Base-by-base conservation (phyloP, 2,888 invertebrate species). In the Odontocolon sp. region DNA sequence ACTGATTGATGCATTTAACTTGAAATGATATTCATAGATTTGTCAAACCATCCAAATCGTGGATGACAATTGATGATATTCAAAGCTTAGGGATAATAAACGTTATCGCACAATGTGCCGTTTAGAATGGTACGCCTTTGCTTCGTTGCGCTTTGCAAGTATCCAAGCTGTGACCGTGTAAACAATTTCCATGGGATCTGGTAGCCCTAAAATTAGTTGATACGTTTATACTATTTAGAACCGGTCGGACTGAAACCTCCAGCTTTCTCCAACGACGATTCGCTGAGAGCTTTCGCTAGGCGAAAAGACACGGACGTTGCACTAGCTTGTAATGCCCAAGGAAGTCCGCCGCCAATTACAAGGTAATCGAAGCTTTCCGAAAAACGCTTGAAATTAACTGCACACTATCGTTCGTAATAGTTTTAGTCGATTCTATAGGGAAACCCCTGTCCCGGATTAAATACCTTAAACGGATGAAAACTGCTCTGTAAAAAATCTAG, bases 191-290 rank as follows among this genome's bases (percentile, higher is more conserved):
- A 31, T 50, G 14, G 40, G 16, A 9, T 9, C 8, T 4, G 45
- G 52, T 14, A 23, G 16, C 40, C 42, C 66, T 73, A 59, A 73
- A 72, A 73, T 54, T 21, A 67, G 72, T 59, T 33, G n/a, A 66
- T 26, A 31, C 59, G 16, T 67, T 73, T 73, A 40, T 61, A 26
- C 87, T 79, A 77, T 83, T 59, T 91, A 94, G 95, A 95, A 85
- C 95, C 95, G 2, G 92, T 94, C 72, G 94, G 94, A 88, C 92
- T 93, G 80, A 94, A 94, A 86, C 92, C 93, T 71, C 94, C 95
- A 83, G 93, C 94, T 84, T 93, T 94, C 87, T 93, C 93, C 67
- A 92, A 91, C 79, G 93, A 94, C 81, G 92, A 93, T 81, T 93
- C 92, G 89, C 91, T 92, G 80, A 93, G 92, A 86, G 92, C 93